Percentiles rank a stretch among this genome's conserved stretches.
phyloP scores from a whole-genome alignment of 2,797 vertebrate species.

The Champsocephalus esox region DNA sequence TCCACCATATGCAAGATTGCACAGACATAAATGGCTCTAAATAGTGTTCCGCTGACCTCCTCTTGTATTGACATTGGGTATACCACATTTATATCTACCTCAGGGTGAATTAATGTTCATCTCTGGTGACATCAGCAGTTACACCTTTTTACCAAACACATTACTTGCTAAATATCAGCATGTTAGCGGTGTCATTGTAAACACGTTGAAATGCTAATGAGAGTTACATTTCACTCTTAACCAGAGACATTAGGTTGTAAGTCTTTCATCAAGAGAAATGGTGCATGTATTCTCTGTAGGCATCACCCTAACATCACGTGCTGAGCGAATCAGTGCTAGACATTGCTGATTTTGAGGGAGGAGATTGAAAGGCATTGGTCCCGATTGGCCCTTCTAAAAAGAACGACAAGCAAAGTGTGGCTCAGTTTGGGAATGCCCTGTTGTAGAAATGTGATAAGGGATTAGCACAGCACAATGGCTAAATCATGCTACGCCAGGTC shows the following conservation, averaged over 20 bases:
- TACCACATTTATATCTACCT: background rate
- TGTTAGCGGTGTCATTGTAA: no score
- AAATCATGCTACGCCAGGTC: background rate
- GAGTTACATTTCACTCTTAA: background rate
- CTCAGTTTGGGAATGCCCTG: background rate
- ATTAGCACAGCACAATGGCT: background rate
- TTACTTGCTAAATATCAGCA: background rate
- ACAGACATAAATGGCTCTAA: background rate
- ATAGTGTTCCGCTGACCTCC: background rate
- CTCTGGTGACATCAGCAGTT: no score
- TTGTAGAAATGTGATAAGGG: conserved; percentile 13
- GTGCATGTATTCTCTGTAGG: background rate
- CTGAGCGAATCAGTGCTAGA: no score
- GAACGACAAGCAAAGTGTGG: background rate
- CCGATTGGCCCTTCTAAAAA: background rate
- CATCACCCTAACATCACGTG: no score
- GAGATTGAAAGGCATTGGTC: no score
- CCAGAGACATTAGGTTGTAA: background rate
- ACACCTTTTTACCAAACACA: no score
- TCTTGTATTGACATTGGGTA: background rate
- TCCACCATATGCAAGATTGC: background rate
- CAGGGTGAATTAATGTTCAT: background rate
- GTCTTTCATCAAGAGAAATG: background rate
- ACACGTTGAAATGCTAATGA: background rate
- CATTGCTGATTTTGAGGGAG: no score